phyloP scores from a whole-genome alignment of 2,888 invertebrate species.

The Eupeodes latifasciatus region DNA sequence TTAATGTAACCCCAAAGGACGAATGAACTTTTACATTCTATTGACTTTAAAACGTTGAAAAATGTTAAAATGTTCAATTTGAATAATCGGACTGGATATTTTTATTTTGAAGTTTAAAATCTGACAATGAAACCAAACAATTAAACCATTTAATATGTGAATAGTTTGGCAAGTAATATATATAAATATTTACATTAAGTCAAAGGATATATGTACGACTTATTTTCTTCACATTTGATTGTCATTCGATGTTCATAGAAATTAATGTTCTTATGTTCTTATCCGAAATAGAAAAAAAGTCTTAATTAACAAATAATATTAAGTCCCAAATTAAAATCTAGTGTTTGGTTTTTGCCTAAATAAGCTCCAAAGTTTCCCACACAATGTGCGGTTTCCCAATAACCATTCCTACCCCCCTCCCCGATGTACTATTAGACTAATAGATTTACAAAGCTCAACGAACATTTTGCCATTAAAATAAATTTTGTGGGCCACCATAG shows the following conservation, averaged over 20 bases:
- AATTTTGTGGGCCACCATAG: constrained; percentile 42
- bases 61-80: too few species aligned
- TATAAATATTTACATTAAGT: too few species aligned
- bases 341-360: not conserved
- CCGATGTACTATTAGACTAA: constrained; percentile 50
- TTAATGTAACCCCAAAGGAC: too few species aligned
- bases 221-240: not conserved
- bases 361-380: not conserved
- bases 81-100: too few species aligned
- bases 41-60: too few species aligned
- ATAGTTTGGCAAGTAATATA: too few species aligned
- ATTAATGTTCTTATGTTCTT: not conserved
- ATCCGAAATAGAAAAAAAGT: not conserved
- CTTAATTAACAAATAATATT: not conserved
- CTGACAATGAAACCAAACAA: too few species aligned
- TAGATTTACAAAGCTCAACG: constrained; percentile 15
- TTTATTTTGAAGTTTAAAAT: too few species aligned
- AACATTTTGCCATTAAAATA: constrained; percentile 59
- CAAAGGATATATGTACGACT: not conserved
- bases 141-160: too few species aligned
- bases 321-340: not conserved
- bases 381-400: not conserved
- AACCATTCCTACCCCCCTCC: constrained; percentile 35
- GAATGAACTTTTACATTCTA: too few species aligned
- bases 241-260: not conserved